phyloP scores from a whole-genome alignment of 2,888 invertebrate species.

The Elysia crispata region DNA sequence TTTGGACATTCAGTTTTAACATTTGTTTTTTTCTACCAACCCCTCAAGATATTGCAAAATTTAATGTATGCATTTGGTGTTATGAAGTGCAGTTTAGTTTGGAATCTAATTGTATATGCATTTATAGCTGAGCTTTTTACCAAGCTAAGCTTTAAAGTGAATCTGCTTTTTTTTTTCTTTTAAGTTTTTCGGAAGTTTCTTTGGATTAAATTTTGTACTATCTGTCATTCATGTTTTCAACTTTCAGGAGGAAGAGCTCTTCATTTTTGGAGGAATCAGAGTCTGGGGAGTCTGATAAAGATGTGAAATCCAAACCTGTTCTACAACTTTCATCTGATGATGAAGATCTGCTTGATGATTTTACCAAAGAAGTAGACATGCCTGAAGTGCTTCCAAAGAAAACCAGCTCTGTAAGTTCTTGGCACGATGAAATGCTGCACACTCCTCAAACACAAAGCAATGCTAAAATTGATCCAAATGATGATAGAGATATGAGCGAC shows the following conservation, averaged over 20 bases:
- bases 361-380: not conserved
- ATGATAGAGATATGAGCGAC: not conserved
- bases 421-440: too few species aligned
- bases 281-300: constrained; percentile 26
- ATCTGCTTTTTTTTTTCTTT: too few species aligned
- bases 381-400: not conserved
- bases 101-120: too few species aligned
- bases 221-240: not conserved
- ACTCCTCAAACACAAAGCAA: too few species aligned
- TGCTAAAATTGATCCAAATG: not conserved
- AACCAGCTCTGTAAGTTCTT: too few species aligned
- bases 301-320: not conserved
- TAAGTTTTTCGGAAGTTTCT: not conserved
- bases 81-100: too few species aligned
- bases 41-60: too few species aligned
- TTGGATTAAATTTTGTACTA: not conserved
- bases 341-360: constrained; percentile 3
- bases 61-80: too few species aligned
- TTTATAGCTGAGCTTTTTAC: not conserved
- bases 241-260: not conserved
- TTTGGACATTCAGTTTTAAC: too few species aligned
- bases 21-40: too few species aligned
- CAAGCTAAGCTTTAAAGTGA: not conserved
- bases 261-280: not conserved
- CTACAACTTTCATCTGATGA: constrained; percentile 28